phyloP scores from a whole-genome alignment of 2,797 vertebrate species.

The Cyclura pinguis region DNA sequence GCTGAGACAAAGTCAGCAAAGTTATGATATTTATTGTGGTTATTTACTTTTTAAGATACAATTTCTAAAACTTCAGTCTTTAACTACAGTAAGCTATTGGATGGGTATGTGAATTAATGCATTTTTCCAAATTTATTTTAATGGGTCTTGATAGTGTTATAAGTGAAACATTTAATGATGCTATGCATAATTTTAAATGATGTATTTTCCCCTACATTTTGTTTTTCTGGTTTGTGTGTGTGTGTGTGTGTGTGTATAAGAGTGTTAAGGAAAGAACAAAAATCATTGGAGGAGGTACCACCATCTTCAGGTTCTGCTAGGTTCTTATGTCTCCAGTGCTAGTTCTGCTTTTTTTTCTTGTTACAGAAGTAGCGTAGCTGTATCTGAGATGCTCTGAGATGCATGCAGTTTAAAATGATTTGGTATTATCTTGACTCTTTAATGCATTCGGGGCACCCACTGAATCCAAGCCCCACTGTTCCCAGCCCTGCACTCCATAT shows the following conservation, averaged over 20 bases:
- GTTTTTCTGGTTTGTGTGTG: neutral
- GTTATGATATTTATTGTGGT: neutral
- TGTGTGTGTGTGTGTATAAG: neutral
- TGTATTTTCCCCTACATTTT: neutral
- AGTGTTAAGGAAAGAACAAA: neutral
- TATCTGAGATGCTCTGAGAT: neutral
- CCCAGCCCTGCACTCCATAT: neutral
- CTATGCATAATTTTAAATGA: neutral
- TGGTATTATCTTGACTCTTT: neutral
- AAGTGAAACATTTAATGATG: neutral
- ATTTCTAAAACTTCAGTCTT: neutral
- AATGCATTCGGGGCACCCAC: neutral
- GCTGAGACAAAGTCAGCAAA: neutral
- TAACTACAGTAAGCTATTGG: neutral
- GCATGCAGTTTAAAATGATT: neutral
- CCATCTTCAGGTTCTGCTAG: neutral
- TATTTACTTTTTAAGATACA: slow-evolving; percentile 13
- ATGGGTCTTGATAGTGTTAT: neutral
- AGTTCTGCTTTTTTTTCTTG: neutral
- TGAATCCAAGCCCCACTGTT: neutral
- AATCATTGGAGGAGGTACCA: neutral
- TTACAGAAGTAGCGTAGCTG: neutral
- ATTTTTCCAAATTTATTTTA: neutral
- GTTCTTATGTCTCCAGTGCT: neutral
- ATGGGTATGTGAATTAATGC: neutral